A percentile compares a stretch with the other conserved stretches of the same genome.
These are phyloP conservation scores for Calephelis nemesis DNA, from an alignment of 1,140 invertebrate species.

Conservation along the genomic window DNA sequence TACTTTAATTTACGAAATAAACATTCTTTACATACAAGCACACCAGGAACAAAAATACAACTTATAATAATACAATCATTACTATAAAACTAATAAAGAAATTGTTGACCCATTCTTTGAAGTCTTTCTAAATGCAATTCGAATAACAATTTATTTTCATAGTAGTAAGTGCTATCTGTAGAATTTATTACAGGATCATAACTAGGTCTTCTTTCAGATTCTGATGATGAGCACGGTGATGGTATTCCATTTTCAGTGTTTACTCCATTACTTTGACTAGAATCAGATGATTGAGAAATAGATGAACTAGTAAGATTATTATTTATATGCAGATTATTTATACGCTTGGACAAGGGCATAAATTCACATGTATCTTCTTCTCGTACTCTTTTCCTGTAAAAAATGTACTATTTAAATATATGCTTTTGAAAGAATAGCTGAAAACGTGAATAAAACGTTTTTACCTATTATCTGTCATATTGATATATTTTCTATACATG, in stretches of 20 bases:
- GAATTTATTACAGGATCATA: conserved; percentile 75
- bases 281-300: conserved; percentile 48
- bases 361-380: conserved; percentile 87
- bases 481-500: conserved; percentile 42
- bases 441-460: neutral
- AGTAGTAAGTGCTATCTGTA: conserved; percentile 72
- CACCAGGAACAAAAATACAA: conserved; percentile 26
- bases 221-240: conserved; percentile 52
- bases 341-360: conserved; percentile 87
- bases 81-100: conserved; percentile 61
- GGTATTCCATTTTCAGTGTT: conserved; percentile 52
- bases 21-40: neutral
- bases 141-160: conserved; percentile 76
- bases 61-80: conserved; percentile 44
- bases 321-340: conserved; percentile 89
- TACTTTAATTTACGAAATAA: conserved; percentile 2
- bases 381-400: conserved; percentile 82
- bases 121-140: conserved; percentile 78
- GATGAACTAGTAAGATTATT: conserved; percentile 56
- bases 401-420: neutral
- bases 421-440: neutral
- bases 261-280: conserved; percentile 60
- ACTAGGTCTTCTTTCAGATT: conserved; percentile 59
- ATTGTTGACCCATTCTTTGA: conserved; percentile 74
- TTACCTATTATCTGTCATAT: conserved; percentile 74